A percentile compares a stretch with the other conserved stretches of the same genome.
Conservation (phyloP, 2,113 vertebrate species). For the Menidia beryllina region DNA sequence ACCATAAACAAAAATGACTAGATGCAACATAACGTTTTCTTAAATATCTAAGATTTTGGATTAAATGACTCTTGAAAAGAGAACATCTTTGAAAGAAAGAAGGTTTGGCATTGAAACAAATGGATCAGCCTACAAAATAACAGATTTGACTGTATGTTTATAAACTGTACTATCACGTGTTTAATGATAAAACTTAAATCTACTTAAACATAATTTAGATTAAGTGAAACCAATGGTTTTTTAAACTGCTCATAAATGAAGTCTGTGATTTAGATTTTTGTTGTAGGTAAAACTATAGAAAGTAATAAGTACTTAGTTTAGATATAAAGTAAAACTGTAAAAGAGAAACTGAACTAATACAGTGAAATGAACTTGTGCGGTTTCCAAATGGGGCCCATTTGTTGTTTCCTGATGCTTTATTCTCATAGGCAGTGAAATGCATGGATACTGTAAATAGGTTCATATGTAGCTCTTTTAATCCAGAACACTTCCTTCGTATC, state of each 20-base stretch:
- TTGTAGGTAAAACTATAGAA: constrained; percentile 14
- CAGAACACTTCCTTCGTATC: constrained; percentile 13
- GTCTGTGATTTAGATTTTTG: constrained; percentile 24
- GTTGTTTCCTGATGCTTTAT: constrained; percentile 14
- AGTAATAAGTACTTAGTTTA: neutral
- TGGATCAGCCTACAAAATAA: neutral
- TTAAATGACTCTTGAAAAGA: too few species aligned
- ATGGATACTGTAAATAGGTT: constrained; percentile 49
- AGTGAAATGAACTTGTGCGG: constrained; percentile 19
- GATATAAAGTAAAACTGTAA: constrained; percentile 14
- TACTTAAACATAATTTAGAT: too few species aligned
- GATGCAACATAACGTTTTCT: neutral
- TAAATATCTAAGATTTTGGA: neutral
- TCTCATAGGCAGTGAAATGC: constrained; percentile 48
- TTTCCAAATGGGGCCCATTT: constrained; percentile 29
- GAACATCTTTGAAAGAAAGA: neutral
- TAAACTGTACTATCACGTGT: constrained; percentile 10
- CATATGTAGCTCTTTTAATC: constrained; percentile 31
- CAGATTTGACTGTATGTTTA: constrained; percentile 7
- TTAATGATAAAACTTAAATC: too few species aligned
- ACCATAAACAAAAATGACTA: too few species aligned
- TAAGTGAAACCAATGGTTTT: too few species aligned
- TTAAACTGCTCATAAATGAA: constrained; percentile 11
- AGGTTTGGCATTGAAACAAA: neutral
- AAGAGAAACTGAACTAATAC: constrained; percentile 4